Base-by-base conservation (phyloP, 2,888 invertebrate species). In the Leptinotarsa tumamoca region DNA sequence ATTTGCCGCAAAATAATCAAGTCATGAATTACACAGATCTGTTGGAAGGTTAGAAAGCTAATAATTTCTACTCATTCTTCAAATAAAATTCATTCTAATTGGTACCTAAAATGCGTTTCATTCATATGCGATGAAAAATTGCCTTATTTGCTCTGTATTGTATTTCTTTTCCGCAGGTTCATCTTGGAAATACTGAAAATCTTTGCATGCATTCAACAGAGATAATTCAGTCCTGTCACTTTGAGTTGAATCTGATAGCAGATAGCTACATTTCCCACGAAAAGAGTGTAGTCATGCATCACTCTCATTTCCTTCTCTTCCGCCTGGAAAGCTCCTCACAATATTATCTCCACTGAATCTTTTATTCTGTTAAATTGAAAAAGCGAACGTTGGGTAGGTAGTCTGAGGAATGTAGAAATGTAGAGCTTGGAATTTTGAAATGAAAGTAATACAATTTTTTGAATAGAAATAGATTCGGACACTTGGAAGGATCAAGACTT, bases 171-270 rank as follows among this genome's bases (percentile, higher is more conserved):
- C 27, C 15, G 5, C 27, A 5, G 17, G 33, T 43, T 63, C 63
- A 43, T 33, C 15, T 27, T n/a, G 15, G 27, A 43, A 63, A 43
- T 18, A 63, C 21, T 27, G 13, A 33, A 63, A 27, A 63, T 43
- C 4, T 43, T 33, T 63, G 18, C 63, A 17, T 63, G 63, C 33
- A 43, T 43, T 63, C 63, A 43, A 63, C 33, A 21, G n/a, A 43
- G 63, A 63, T 63, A 63, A 63, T 63, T 63, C 63, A 63, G 63
- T 63, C 63, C n/a, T 63, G 63, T 63, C 63, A 63, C 63, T 63
- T 43, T n/a, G 43, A 63, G 63, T 63, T 63, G n/a, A 63, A 63
- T 63, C 63, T 33, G 63, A 63, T 63, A 58, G 58, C 21, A 58
- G 58, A 58, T 58, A 63, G 63, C 63, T 63, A 63, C 63, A 43